Percentiles rank a stretch among this genome's conserved stretches.
Evolutionary conservation across 2,797 vertebrate species (phyloP).

Genomic region (Scarus forsteni): DNA sequence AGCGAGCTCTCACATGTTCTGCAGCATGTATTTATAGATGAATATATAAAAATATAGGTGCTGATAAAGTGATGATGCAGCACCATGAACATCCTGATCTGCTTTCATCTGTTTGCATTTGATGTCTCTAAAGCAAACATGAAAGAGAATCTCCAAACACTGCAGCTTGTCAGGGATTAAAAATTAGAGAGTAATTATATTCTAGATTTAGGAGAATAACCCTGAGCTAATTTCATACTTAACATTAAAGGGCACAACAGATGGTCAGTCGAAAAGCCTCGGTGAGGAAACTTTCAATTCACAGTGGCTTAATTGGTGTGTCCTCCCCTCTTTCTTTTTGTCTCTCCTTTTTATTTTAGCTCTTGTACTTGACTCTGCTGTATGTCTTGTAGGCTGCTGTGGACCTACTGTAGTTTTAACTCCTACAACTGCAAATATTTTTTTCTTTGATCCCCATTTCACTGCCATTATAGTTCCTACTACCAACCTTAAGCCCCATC

Average conservation of each 20-base stretch:
- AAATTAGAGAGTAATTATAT: conserved; percentile 1
- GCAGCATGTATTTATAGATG: conserved; percentile 15
- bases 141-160: conserved; percentile 37
- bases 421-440: too few species aligned
- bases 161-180: conserved; percentile 41
- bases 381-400: too few species aligned
- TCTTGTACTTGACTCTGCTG: too few species aligned
- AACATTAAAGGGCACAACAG: too few species aligned
- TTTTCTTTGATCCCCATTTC: too few species aligned
- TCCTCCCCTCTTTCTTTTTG: too few species aligned
- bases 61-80: conserved; percentile 48
- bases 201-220: conserved; percentile 19
- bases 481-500: too few species aligned
- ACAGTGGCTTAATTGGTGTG: neutral
- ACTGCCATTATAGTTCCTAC: too few species aligned
- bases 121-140: conserved; percentile 58
- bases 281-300: too few species aligned
- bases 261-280: too few species aligned
- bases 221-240: neutral
- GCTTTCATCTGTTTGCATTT: conserved; percentile 52
- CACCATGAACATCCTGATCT: conserved; percentile 43
- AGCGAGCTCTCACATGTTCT: conserved; percentile 21
- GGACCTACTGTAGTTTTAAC: too few species aligned
- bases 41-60: conserved; percentile 6
- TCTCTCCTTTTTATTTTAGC: too few species aligned